Conservation (phyloP, 2,888 invertebrate genomes). For the Synanthedon vespiformis region DNA sequence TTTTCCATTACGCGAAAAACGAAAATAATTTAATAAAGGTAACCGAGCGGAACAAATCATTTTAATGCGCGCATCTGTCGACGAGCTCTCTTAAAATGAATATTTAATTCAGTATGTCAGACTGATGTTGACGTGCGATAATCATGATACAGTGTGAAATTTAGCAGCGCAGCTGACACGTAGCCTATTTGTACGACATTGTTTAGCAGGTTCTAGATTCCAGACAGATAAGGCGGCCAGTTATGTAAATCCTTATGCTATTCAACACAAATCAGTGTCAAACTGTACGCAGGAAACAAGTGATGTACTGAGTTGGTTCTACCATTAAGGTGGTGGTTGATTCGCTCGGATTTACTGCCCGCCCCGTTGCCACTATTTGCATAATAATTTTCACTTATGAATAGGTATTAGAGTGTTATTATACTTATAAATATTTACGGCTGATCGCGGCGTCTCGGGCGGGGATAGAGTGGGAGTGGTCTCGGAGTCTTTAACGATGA, state of each 20-base stretch:
- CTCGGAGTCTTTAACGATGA: constrained; percentile 27
- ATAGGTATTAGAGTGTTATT: constrained; percentile 65
- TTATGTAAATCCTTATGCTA: constrained; percentile 6
- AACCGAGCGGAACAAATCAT: constrained; percentile 22
- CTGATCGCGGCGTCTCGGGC: constrained; percentile 21
- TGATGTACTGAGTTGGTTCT: constrained; percentile 13
- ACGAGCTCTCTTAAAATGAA: constrained; percentile 47
- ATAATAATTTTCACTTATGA: constrained; percentile 71
- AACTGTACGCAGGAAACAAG: constrained; percentile 9
- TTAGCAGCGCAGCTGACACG: not conserved
- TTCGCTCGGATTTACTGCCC: constrained; percentile 42
- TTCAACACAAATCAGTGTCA: constrained; percentile 28
- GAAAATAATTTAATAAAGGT: constrained; percentile 33
- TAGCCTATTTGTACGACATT: not conserved
- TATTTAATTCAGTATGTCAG: constrained; percentile 48
- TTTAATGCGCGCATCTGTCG: constrained; percentile 14
- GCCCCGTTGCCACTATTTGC: constrained; percentile 60
- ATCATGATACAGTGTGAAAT: not conserved
- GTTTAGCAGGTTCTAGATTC: not conserved
- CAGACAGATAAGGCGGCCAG: constrained; percentile 1
- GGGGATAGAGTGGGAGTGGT: constrained; percentile 38
- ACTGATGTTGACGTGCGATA: constrained; percentile 13
- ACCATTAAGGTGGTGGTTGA: constrained; percentile 47
- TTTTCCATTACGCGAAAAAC: constrained; percentile 31
- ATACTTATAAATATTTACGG: constrained; percentile 66